These are phyloP conservation scores for Ricordea florida DNA, from an alignment of 92 coral and sea anemone species.

Conservation along the genomic window DNA sequence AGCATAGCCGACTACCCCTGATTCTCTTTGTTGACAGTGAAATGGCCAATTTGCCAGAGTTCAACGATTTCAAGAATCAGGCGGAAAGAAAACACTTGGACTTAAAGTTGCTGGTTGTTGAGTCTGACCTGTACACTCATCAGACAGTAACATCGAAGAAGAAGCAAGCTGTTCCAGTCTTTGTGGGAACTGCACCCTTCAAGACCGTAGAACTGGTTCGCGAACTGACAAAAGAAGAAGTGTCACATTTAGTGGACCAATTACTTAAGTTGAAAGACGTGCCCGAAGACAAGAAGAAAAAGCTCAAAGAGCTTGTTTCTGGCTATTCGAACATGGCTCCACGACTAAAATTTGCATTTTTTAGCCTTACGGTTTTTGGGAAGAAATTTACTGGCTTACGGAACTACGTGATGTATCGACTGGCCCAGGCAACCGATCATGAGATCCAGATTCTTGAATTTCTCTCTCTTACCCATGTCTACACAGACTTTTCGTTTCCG, in stretches of 20 bases:
- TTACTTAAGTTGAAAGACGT: constrained; percentile 27
- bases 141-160: constrained; percentile 3
- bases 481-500: constrained; percentile 69
- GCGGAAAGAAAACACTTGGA: constrained; percentile 63
- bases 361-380: constrained; percentile 78
- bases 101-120: constrained; percentile 66
- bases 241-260: constrained; percentile 51
- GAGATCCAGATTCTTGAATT: constrained; percentile 61
- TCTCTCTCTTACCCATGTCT: constrained; percentile 68
- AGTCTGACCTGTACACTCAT: constrained; percentile 52
- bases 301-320: constrained; percentile 26
- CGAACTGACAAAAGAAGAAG: constrained; percentile 52
- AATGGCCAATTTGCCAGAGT: constrained; percentile 67
- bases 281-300: constrained; percentile 21
- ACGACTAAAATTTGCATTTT: constrained; percentile 65
- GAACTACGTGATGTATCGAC: constrained; percentile 57
- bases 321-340: constrained; percentile 12
- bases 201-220: constrained; percentile 62
- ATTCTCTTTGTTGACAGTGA: constrained; percentile 75
- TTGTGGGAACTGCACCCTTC: constrained; percentile 62
- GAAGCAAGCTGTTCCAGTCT: constrained; percentile 25
- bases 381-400: constrained; percentile 46
- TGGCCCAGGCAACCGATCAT: constrained; percentile 55
- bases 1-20: constrained; percentile 53
- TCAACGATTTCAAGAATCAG: constrained; percentile 70